Base-by-base conservation (phyloP, 2,113 vertebrate genomes). In the Limnothrissa miodon region DNA sequence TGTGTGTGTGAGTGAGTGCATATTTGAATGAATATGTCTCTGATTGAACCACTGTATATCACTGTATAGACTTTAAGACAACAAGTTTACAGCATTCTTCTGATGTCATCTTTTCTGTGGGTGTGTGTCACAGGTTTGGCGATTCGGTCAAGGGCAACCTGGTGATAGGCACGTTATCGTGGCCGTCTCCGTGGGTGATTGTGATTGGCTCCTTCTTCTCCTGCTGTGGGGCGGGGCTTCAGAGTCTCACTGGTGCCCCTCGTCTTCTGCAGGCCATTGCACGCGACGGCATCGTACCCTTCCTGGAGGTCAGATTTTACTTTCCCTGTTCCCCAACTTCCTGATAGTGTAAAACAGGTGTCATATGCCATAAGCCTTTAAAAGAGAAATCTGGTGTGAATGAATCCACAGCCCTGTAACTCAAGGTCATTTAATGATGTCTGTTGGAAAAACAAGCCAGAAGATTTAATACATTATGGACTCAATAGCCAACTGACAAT, bases 181-280 rank as follows among this genome's bases (percentile, higher is more conserved):
- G 98, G 98, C 98, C 98, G 0, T 99, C 97, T 0, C 97, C 97
- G 0, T 99, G 98, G 98, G 98, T 99, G 33, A 99, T 99, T 42
- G 97, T 99, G 85, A 99, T 99, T 2, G 98, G 98, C 79, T 99
- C 98, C 0, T 99, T 99, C 91, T 99, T 99, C 90, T 99, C 97
- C 85, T 99, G 97, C 7, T 99, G 97, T 1, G 97, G 97, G 1
- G 97, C 97, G 0, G 98, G 97, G 74, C 95, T 99, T 0, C 98
- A 99, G 92, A 99, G 97, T 83, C 93, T 99, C 81, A 99, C 98
- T 0, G 98, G 98, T 0, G 98, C 98, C 0, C 98, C 98, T 0
- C 95, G 98, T 0, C 92, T 99, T 46, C 87, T 99, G 84, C 98
- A 99, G 92, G 98, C 98, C 88, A 99, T 99, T 0, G 97, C 98